Conservation (phyloP, 37 sponge, comb jelly and placozoan species). For the Corticium candelabrum region DNA sequence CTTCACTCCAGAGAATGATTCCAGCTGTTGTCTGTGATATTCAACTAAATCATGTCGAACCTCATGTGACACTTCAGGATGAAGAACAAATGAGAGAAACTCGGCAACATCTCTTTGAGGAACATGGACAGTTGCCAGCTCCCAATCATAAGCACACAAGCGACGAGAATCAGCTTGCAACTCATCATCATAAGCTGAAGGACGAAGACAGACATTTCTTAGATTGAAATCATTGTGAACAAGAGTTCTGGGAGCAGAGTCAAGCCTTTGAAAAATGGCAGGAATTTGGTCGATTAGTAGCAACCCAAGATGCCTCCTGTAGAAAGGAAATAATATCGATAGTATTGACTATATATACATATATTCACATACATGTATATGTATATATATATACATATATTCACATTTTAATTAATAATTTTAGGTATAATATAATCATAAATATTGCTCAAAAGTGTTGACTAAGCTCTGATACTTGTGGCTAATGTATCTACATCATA, state of each 20-base stretch:
- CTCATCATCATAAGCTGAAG: not conserved
- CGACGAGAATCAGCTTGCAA: conserved; percentile 5
- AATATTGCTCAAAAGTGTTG: no score
- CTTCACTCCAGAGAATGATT: conserved; percentile 23
- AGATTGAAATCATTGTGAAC: conserved; percentile 72
- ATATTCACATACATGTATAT: no score
- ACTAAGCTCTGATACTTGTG: no score
- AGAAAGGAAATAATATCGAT: not conserved
- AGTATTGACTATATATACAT: not conserved
- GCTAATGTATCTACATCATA: no score
- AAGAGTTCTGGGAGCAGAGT: conserved; percentile 36
- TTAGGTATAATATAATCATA: no score
- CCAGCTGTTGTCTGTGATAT: conserved; percentile 32
- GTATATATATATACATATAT: no score
- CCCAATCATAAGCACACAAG: conserved; percentile 73
- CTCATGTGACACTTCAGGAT: conserved; percentile 16
- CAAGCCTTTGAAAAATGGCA: conserved; percentile 13
- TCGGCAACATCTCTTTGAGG: conserved; percentile 64
- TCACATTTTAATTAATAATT: no score
- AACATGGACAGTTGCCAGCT: conserved; percentile 42
- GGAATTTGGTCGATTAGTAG: conserved; percentile 29
- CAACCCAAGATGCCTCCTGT: conserved; percentile 15
- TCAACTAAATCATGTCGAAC: conserved; percentile 26
- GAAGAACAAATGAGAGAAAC: conserved; percentile 41
- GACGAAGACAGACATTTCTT: conserved; percentile 46